These are phyloP conservation scores for Heptranchias perlo DNA, from an alignment of 2,113 vertebrate species.

Conservation along the genomic window DNA sequence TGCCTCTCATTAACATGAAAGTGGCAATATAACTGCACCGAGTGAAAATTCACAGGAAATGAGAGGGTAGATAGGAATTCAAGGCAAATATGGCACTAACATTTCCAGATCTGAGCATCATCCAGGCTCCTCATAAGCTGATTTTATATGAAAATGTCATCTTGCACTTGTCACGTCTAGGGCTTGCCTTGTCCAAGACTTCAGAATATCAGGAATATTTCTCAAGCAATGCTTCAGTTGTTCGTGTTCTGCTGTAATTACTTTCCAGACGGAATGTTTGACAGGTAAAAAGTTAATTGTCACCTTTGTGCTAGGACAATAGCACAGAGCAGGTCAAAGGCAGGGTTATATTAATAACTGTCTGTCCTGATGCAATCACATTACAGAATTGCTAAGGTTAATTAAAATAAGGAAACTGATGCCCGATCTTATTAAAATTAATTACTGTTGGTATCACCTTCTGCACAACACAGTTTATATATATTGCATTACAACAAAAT, in stretches of 20 bases:
- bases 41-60: background rate
- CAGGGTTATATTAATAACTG: background rate
- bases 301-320: constrained; percentile 11
- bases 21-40: background rate
- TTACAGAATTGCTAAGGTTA: background rate
- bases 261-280: background rate
- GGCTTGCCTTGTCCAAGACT: background rate
- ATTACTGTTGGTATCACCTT: background rate
- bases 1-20: background rate
- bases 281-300: constrained; percentile 21
- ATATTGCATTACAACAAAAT: constrained; percentile 6
- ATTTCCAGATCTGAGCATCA: background rate
- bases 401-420: constrained; percentile 16
- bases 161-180: background rate
- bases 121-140: background rate
- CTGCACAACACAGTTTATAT: background rate
- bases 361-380: background rate
- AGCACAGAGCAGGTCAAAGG: background rate
- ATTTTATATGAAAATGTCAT: background rate
- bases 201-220: background rate
- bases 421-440: constrained; percentile 24
- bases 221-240: background rate
- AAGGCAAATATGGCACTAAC: background rate
- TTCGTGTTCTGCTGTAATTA: background rate
- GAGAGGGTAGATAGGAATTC: no score